These are phyloP conservation scores for Spilosoma lubricipeda DNA, from an alignment of 2,888 invertebrate genomes.

Conservation along the genomic window DNA sequence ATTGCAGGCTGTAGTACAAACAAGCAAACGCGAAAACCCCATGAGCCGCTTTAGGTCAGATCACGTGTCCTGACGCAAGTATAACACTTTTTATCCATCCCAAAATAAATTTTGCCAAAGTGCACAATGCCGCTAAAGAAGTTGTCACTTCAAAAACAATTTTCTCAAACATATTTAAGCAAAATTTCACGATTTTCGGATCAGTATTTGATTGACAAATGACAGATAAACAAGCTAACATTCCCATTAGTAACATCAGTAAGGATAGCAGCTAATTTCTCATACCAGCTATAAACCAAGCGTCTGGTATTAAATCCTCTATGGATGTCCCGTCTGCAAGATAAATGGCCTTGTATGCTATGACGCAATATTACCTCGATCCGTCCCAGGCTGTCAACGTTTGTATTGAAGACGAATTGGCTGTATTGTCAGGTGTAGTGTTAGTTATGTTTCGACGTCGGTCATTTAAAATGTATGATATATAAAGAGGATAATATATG, in stretches of 20 bases:
- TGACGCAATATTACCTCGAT: conserved; percentile 35
- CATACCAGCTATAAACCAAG: conserved; percentile 12
- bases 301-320: conserved; percentile 16
- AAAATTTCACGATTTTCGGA: too few relatives aligned
- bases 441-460: not conserved
- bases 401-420: conserved; percentile 14
- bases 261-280: not conserved
- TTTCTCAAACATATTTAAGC: too few relatives aligned
- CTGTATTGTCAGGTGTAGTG: conserved; percentile 2
- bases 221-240: not conserved
- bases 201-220: not conserved
- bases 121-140: too few relatives aligned
- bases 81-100: too few relatives aligned
- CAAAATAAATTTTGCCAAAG: too few relatives aligned
- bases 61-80: too few relatives aligned
- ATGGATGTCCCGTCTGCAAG: conserved; percentile 24
- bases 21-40: too few relatives aligned
- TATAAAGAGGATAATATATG: not conserved
- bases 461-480: not conserved
- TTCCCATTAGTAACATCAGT: not conserved
- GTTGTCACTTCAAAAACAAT: too few relatives aligned
- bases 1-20: too few relatives aligned
- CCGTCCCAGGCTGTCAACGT: conserved; percentile 30
- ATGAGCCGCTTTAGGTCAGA: too few relatives aligned
- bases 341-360: conserved; percentile 22